These are phyloP conservation scores for Myripristis murdjan DNA, from an alignment of 2,797 vertebrate species.

Conservation along the genomic window DNA sequence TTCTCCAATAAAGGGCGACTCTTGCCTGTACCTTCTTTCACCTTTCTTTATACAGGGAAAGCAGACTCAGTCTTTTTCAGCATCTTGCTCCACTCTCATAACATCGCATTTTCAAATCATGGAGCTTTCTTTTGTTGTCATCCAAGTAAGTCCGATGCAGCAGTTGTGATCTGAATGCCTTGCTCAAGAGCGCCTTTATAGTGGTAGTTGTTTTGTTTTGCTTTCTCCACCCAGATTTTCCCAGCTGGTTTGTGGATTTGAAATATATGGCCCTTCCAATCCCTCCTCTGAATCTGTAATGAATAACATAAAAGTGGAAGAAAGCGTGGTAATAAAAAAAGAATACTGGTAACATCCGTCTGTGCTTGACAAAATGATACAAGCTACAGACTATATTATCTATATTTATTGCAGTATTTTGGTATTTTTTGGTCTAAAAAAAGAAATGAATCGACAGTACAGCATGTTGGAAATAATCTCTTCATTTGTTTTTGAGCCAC, in stretches of 20 bases:
- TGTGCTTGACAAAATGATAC: no score
- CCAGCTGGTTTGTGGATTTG: conserved; percentile 11
- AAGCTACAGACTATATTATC: no score
- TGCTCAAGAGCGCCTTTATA: conserved; percentile 28
- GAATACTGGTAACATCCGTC: no score
- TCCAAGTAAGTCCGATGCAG: neutral
- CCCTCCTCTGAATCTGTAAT: neutral
- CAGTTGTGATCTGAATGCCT: neutral
- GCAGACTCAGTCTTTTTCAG: neutral
- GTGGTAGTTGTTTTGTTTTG: neutral
- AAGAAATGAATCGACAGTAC: no score
- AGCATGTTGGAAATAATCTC: no score
- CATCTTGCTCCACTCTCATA: neutral
- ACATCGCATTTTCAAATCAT: no score
- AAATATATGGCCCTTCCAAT: conserved; percentile 8
- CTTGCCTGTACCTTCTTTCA: neutral
- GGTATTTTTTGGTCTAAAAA: no score
- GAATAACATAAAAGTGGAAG: no score
- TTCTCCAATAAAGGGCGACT: accelerated
- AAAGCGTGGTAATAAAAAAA: no score
- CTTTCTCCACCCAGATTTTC: neutral
- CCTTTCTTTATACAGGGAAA: neutral
- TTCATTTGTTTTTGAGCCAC: no score
- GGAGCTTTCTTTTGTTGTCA: no score
- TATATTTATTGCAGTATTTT: no score